phyloP scores from a whole-genome alignment of 1,140 invertebrate genomes.

The Magallana gigas region DNA sequence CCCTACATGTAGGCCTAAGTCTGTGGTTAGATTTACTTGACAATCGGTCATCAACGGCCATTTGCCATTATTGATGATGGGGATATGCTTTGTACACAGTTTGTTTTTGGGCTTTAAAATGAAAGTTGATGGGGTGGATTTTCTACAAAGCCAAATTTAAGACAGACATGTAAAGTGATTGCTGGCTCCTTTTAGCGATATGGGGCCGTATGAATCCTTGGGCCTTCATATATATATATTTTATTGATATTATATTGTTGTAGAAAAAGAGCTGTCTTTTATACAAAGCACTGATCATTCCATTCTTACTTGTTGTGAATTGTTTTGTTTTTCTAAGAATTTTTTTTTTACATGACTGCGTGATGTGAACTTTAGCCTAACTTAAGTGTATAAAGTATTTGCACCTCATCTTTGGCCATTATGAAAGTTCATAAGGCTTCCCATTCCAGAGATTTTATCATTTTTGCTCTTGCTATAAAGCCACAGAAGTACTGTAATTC shows the following conservation, averaged over 20 bases:
- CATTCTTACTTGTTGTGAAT: slow-evolving; percentile 8
- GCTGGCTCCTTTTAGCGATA: no score
- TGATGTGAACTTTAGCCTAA: no score
- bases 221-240: not conserved
- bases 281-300: slow-evolving; percentile 23
- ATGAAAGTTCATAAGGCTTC: not conserved
- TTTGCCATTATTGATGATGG: not conserved
- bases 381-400: no score
- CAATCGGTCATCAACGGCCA: not conserved
- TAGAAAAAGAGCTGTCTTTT: not conserved
- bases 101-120: no score
- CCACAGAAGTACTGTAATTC: not conserved
- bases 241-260: not conserved
- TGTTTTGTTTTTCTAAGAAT: not conserved
- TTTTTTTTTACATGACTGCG: slow-evolving; percentile 26
- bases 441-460: not conserved
- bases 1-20: not conserved
- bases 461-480: not conserved
- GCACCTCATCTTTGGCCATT: no score
- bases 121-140: no score
- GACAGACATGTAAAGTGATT: no score
- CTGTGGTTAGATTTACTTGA: no score
- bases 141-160: no score
- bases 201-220: not conserved
- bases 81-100: not conserved